Conservation (phyloP, 2,888 invertebrate species). For the Tetragonula carbonaria region DNA sequence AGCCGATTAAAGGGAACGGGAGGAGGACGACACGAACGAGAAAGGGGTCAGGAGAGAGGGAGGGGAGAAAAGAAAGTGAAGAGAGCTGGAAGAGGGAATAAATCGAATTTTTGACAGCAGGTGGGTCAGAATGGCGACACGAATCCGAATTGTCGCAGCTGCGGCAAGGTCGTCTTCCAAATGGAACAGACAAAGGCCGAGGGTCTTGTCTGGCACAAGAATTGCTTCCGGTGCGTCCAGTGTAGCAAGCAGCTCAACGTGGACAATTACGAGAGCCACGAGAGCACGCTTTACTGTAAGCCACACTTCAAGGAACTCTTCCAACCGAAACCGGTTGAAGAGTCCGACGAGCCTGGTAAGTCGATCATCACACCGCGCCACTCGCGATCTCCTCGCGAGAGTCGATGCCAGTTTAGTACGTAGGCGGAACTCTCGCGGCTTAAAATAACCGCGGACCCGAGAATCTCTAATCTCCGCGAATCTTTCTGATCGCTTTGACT, state of each 20-base stretch:
- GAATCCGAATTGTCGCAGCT: conserved; percentile 91
- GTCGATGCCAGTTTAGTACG: conserved; percentile 12
- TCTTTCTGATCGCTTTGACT: conserved; percentile 26
- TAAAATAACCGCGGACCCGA: conserved; percentile 32
- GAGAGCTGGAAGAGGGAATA: background rate
- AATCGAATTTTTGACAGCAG: conserved; percentile 67
- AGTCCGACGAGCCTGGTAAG: conserved; percentile 88
- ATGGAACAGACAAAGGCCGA: conserved; percentile 98
- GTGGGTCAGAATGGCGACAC: conserved; percentile 84
- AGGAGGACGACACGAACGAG: background rate
- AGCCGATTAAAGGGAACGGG: background rate
- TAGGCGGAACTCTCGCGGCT: conserved; percentile 48
- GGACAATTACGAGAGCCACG: conserved; percentile 96
- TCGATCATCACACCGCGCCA: conserved; percentile 69
- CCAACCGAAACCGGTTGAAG: conserved; percentile 94
- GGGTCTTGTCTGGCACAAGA: conserved; percentile 95
- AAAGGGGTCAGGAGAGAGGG: too few species aligned
- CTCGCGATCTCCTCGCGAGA: background rate
- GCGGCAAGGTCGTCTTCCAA: conserved; percentile 95
- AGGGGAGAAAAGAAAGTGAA: too few species aligned
- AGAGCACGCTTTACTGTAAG: conserved; percentile 95
- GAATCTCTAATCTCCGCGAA: conserved; percentile 29
- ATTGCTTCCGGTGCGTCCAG: conserved; percentile 96
- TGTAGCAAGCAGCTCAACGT: conserved; percentile 97
- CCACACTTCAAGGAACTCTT: conserved; percentile 97